A percentile compares a stretch with the other conserved stretches of the same genome.
These are phyloP conservation scores for Noctua janthina DNA, from an alignment of 2,888 invertebrate species.

Conservation along the genomic window DNA sequence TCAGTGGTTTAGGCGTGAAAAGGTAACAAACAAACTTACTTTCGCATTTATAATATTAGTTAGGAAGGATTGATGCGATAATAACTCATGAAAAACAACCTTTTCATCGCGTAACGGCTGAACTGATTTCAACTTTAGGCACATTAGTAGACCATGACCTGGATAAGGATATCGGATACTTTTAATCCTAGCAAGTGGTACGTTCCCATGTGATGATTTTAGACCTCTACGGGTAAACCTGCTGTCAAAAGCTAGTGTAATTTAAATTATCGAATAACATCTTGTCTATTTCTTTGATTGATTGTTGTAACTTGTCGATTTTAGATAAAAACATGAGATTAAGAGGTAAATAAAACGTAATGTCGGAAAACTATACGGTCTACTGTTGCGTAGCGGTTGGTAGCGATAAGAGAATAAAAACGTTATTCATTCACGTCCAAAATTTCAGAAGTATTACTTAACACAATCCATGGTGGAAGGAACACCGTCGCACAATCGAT, in stretches of 20 bases:
- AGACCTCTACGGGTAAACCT: neutral
- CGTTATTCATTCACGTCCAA: neutral
- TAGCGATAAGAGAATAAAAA: constrained; percentile 11
- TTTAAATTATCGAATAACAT: neutral
- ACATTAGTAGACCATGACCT: neutral
- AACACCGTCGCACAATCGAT: too few relatives aligned
- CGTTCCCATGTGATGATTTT: neutral
- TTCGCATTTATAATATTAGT: too few relatives aligned
- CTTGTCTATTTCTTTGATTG: neutral
- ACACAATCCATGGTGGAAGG: neutral
- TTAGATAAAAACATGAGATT: neutral
- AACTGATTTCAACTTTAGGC: neutral
- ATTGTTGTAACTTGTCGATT: neutral
- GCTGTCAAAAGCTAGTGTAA: neutral
- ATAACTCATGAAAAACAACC: neutral
- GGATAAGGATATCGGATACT: neutral
- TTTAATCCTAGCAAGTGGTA: neutral
- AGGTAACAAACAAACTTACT: too few relatives aligned
- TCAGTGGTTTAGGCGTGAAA: too few relatives aligned
- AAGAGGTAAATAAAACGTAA: neutral
- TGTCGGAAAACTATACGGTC: neutral
- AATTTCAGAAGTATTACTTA: neutral
- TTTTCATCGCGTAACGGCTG: neutral
- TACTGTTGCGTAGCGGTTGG: constrained; percentile 5
- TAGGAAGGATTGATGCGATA: neutral